Conservation (phyloP, 2,888 invertebrate species). For the Zygogramma bicolorata region DNA sequence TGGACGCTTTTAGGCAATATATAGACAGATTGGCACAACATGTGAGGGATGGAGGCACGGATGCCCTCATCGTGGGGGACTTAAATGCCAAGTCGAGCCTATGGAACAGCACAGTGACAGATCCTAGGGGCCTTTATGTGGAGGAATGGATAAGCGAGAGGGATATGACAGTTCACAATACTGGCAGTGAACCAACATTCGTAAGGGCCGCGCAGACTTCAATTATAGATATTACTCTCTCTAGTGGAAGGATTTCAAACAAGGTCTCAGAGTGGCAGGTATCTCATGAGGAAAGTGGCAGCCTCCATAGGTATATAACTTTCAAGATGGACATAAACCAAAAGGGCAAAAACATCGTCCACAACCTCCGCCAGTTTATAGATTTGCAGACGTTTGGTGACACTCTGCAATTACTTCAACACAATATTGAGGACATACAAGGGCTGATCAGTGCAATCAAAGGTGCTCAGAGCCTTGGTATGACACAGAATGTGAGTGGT, state of each 20-base stretch:
- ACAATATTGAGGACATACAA: too few relatives aligned
- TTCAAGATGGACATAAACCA: too few relatives aligned
- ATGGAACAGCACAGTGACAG: not conserved
- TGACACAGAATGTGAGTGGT: too few relatives aligned
- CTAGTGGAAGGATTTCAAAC: not conserved
- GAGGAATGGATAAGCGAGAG: not conserved
- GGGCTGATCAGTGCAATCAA: too few relatives aligned
- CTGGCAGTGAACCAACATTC: not conserved
- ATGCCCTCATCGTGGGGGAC: constrained; percentile 9
- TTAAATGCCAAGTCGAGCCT: constrained; percentile 13
- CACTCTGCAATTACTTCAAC: too few relatives aligned
- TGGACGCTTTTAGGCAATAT: not conserved
- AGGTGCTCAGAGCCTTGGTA: too few relatives aligned
- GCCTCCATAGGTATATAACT: too few relatives aligned
- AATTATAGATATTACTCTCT: constrained; percentile 5
- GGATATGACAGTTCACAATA: not conserved
- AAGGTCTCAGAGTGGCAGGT: not conserved
- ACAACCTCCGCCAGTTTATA: too few relatives aligned
- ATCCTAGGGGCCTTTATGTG: constrained; percentile 10
- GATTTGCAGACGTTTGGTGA: too few relatives aligned
- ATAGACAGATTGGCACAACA: not conserved
- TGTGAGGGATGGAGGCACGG: not conserved
- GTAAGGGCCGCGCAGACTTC: constrained; percentile 1
- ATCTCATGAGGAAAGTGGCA: not conserved
- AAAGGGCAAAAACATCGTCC: too few relatives aligned